Evolutionary conservation across 2,888 invertebrate genomes (phyloP).

Genomic region (Epirrhoe tristata): DNA sequence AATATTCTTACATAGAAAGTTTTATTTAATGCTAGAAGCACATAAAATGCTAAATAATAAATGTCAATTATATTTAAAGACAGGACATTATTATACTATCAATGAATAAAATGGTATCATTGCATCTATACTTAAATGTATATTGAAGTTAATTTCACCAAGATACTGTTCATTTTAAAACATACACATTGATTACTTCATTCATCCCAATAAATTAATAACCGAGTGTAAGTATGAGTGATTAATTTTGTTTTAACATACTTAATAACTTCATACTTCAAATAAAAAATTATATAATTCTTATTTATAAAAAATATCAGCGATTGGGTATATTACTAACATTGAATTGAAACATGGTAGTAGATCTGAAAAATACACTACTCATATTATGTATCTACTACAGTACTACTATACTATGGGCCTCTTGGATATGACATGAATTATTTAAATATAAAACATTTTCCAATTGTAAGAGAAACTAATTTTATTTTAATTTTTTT

Average conservation of each 20-base stretch:
- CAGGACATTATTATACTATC: conserved; percentile 41
- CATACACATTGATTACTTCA: conserved; percentile 32
- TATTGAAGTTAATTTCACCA: conserved; percentile 17
- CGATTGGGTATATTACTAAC: neutral
- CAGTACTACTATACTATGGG: neutral
- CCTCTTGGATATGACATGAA: neutral
- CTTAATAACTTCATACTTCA: conserved; percentile 10
- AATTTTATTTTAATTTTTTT: no score
- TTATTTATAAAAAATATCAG: neutral
- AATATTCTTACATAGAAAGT: conserved; percentile 29
- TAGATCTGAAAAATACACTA: neutral
- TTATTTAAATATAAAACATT: neutral
- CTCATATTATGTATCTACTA: neutral
- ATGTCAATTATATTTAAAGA: conserved; percentile 48
- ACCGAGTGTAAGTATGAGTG: conserved; percentile 10
- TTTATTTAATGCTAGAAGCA: conserved; percentile 40
- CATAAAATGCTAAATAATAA: conserved; percentile 46
- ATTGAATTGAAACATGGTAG: neutral
- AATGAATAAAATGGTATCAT: conserved; percentile 37
- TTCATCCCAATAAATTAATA: conserved; percentile 27
- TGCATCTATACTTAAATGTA: conserved; percentile 36
- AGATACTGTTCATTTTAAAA: conserved; percentile 15
- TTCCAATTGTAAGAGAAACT: no score
- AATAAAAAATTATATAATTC: conserved; percentile 8
- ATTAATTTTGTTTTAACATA: conserved; percentile 5